phyloP scores from a whole-genome alignment of 2,797 vertebrate genomes.

The Fundulus diaphanus region DNA sequence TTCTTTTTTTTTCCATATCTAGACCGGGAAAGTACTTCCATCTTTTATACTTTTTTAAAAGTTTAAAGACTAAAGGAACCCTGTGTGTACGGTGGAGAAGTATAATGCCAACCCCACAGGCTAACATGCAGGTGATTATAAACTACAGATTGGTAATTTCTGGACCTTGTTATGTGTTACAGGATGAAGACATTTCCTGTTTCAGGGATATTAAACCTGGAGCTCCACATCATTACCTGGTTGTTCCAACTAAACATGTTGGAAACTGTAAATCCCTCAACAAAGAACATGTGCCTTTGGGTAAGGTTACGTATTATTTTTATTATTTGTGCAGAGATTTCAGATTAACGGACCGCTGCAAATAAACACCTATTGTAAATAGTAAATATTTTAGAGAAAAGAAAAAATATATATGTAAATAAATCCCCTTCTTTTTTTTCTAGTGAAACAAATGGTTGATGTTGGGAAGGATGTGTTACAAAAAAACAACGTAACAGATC shows the following conservation, averaged over 20 bases:
- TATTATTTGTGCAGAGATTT: too few species aligned
- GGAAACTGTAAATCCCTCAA: conserved; percentile 91
- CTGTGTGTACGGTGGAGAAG: too few species aligned
- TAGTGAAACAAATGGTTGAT: conserved; percentile 91
- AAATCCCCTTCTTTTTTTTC: conserved; percentile 34
- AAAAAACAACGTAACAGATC: conserved; percentile 86
- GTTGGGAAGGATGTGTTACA: conserved; percentile 89
- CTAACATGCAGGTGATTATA: background rate
- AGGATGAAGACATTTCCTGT: conserved; percentile 92
- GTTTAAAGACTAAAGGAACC: background rate
- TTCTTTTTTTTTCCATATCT: background rate
- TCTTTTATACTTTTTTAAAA: background rate
- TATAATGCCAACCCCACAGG: background rate
- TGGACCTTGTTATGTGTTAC: background rate
- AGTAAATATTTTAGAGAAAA: too few species aligned
- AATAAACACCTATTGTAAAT: too few species aligned
- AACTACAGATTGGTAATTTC: background rate
- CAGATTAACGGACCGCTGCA: too few species aligned
- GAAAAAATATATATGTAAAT: too few species aligned
- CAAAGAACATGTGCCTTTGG: conserved; percentile 85
- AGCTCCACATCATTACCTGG: conserved; percentile 93
- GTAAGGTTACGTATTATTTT: conserved; percentile 67
- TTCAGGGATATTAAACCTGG: conserved; percentile 93
- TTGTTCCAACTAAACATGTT: conserved; percentile 92
- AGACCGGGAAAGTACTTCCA: background rate